Evolutionary conservation across 2,888 invertebrate species (phyloP).

Genomic region (Bugulina stolonifera): DNA sequence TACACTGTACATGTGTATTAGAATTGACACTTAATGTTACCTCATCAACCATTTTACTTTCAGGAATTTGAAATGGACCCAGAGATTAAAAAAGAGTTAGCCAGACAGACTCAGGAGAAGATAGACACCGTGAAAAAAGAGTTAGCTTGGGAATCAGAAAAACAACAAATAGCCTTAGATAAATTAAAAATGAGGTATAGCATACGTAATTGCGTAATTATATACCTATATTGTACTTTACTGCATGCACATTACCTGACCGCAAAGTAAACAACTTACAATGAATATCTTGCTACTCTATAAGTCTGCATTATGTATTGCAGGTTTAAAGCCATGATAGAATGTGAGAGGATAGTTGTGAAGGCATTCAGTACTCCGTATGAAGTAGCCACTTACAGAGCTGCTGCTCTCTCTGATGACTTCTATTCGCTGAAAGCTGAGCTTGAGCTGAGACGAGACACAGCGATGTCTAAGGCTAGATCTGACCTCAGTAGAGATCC

Average conservation of each 20-base stretch:
- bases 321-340: conserved; percentile 52
- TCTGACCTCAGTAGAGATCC: conserved; percentile 42
- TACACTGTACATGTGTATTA: no score
- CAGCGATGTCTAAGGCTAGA: conserved; percentile 32
- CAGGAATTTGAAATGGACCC: conserved; percentile 54
- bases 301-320: no score
- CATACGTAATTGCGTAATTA: neutral
- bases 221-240: neutral
- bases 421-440: conserved; percentile 46
- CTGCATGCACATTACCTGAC: no score
- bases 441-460: conserved; percentile 38
- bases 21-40: no score
- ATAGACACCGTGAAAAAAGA: conserved; percentile 45
- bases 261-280: no score
- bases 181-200: conserved; percentile 47
- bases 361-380: conserved; percentile 44
- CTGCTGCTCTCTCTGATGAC: conserved; percentile 47
- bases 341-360: conserved; percentile 50
- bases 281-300: no score
- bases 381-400: conserved; percentile 48
- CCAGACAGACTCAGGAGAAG: conserved; percentile 44
- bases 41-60: neutral
- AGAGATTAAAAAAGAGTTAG: conserved; percentile 47
- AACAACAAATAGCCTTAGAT: conserved; percentile 46
- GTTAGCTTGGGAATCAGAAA: conserved; percentile 52